Conservation (phyloP, 1,140 invertebrate species). For the Rhagoletis zephyria region DNA sequence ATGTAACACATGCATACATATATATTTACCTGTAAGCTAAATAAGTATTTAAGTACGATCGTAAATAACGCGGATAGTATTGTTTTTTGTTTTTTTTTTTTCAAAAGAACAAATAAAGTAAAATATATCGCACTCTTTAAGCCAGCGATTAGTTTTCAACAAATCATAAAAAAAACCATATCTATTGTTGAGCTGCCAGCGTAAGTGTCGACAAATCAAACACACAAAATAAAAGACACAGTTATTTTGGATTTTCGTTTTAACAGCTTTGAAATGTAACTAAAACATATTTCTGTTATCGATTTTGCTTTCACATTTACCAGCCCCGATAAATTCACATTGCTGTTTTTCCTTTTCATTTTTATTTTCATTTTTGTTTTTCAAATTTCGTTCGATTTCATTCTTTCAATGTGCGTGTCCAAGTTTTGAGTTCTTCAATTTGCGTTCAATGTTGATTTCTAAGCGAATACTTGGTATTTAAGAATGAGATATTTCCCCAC, state of each 20-base stretch:
- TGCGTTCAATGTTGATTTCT: neutral
- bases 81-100: neutral
- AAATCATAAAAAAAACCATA: neutral
- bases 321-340: neutral
- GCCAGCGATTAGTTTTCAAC: neutral
- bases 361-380: neutral
- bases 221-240: neutral
- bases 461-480: neutral
- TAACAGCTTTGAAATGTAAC: constrained; percentile 18
- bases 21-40: constrained; percentile 18
- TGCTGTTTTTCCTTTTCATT: neutral
- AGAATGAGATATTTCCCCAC: neutral
- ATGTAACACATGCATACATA: constrained; percentile 18
- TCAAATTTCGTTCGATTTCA: neutral
- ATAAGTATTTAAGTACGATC: neutral
- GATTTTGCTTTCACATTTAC: neutral
- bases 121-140: neutral
- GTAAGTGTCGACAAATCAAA: neutral
- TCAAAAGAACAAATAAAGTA: neutral
- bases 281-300: constrained; percentile 17
- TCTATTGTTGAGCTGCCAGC: neutral
- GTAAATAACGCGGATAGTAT: neutral
- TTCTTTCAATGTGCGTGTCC: constrained; percentile 38
- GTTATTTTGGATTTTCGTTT: neutral
- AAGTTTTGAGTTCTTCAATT: constrained; percentile 22